phyloP scores from a whole-genome alignment of 2,113 vertebrate genomes.

The Coracopsis vasa region DNA sequence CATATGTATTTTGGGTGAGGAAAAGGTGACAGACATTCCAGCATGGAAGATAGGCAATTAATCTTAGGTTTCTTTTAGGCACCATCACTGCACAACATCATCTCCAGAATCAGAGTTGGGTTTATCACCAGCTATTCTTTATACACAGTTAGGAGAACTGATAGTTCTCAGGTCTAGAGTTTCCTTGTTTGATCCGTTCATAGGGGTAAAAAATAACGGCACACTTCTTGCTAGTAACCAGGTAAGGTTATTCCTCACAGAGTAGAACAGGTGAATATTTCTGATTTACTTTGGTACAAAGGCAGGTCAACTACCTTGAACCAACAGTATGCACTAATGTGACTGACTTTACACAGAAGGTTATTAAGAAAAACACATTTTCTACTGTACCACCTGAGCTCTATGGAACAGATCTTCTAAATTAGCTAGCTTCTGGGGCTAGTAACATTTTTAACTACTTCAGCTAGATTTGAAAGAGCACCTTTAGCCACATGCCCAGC shows the following conservation, averaged over 20 bases:
- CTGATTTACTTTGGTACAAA: background rate
- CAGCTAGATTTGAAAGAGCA: background rate
- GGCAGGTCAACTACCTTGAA: background rate
- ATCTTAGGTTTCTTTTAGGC: background rate
- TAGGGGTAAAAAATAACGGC: accelerated
- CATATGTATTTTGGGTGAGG: background rate
- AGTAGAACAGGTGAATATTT: background rate
- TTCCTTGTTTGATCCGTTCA: background rate
- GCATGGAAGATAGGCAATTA: background rate
- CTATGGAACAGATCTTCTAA: background rate
- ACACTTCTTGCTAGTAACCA: background rate
- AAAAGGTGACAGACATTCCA: background rate
- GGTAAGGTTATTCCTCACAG: background rate
- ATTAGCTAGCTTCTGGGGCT: background rate
- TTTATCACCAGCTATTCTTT: background rate
- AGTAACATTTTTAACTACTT: background rate
- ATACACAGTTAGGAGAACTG: background rate
- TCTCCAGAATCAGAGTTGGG: background rate
- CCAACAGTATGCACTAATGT: background rate
- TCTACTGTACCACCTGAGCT: background rate
- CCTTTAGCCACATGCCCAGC: background rate
- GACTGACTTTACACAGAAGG: background rate
- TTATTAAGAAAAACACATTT: background rate
- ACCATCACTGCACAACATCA: background rate
- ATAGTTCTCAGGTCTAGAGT: background rate